These are phyloP conservation scores for Hippoglossus stenolepis DNA, from an alignment of 2,113 vertebrate species.

Conservation along the genomic window DNA sequence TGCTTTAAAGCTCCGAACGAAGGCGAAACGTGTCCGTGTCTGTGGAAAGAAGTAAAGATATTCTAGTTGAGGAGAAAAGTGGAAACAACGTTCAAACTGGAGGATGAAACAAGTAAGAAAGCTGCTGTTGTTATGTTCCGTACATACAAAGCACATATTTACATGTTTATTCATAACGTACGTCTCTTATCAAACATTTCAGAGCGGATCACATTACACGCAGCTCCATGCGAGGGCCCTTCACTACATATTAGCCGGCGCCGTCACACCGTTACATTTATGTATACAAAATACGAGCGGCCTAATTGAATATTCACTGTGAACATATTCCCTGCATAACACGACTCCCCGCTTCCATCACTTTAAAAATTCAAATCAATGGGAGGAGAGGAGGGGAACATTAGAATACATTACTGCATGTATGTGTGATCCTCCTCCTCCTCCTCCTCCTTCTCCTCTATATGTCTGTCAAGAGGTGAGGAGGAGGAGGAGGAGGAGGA, in stretches of 20 bases:
- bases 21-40: too few species aligned
- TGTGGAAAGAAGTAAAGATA: neutral
- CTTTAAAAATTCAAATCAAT: conserved; percentile 78
- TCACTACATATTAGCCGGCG: conserved; percentile 67
- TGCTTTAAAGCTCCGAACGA: neutral
- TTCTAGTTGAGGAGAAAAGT: neutral
- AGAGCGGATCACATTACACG: conserved; percentile 30
- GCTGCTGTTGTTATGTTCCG: neutral
- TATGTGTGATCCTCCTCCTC: conserved; percentile 45
- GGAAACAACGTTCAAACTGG: too few species aligned
- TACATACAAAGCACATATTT: conserved; percentile 18
- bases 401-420: conserved; percentile 80
- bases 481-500: conserved; percentile 42
- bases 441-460: conserved; percentile 38
- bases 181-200: conserved; percentile 48
- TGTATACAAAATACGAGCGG: conserved; percentile 53
- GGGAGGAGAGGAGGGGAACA: conserved; percentile 60
- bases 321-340: conserved; percentile 80
- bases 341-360: conserved; percentile 56
- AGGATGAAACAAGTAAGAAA: too few species aligned
- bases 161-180: conserved; percentile 65
- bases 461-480: conserved; percentile 72
- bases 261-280: conserved; percentile 42
- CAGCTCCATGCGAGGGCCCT: conserved; percentile 33
- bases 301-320: conserved; percentile 79